Evolutionary conservation across 2,888 invertebrate genomes (phyloP), one percentile per base, ranked within the genome.

Genomic region (Crocallis elinguaria): DNA sequence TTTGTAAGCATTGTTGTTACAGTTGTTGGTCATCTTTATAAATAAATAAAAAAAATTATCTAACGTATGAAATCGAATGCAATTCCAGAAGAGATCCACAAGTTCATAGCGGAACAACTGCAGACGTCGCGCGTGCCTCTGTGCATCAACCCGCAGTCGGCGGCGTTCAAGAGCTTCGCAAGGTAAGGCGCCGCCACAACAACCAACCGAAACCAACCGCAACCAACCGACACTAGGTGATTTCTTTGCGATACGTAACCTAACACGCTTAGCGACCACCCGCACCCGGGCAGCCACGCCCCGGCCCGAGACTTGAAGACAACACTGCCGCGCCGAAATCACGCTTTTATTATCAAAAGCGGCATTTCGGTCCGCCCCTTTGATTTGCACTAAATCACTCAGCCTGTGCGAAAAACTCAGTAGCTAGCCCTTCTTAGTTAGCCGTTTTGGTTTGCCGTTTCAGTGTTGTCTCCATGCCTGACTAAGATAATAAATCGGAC

Each of bases 101-200:
- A 98, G 93, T 99, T 99, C 93, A 98, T 99, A 89, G 96, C 97
- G 79, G 98, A 99, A 90, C 98, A 98, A 90, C 94, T 98, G 84
- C 97, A 97, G 87, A 96, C 97, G 79, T 97, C 97, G 81, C 95
- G 98, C 70, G 98, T 99, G 75, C 99, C 99, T 69, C 94, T 99
- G 75, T 99, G 99, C 94, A 99, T 99, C 93, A 99, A 99, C 93
- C 99, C 99, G 76, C 98, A 98, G 93, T 99, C 99, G 82, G 98
- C 99, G 87, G 98, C 99, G 88, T 99, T 99, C 94, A 99, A 99
- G 94, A 99, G 98, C 94, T 99, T 99, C 95, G 98, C 98, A 94
- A 99, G 98, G 99, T 99, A 96, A 97, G 95, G 90, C 79, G 87
- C 81, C 71, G 79, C 79, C 75, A 72, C 71, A 69, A 71, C 75